Percentiles rank a stretch among this genome's conserved stretches.
Conservation (phyloP, 2,797 vertebrate genomes). For the Liasis olivaceus region DNA sequence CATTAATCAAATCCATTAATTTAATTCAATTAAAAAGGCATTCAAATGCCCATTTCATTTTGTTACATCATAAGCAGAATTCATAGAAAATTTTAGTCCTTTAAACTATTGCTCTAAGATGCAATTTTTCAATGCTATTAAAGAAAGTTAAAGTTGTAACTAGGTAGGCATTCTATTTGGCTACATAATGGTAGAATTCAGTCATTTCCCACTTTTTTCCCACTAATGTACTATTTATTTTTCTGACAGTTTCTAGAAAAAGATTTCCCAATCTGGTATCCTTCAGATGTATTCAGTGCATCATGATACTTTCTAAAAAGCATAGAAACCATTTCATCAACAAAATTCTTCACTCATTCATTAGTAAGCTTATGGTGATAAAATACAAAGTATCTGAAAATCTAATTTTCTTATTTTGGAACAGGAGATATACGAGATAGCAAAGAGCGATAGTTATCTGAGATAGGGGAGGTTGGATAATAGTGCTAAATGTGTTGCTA, state of each 20-base stretch:
- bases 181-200: neutral
- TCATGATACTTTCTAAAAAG: conserved; percentile 51
- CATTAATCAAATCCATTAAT: neutral
- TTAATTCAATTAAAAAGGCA: neutral
- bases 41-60: neutral
- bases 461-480: conserved; percentile 45
- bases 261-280: conserved; percentile 47
- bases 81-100: neutral
- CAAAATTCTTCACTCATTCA: conserved; percentile 46
- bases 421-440: conserved; percentile 46
- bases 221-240: conserved; percentile 51
- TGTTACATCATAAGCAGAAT: neutral
- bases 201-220: conserved; percentile 35
- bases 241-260: conserved; percentile 56
- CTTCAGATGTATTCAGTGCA: neutral
- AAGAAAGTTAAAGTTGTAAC: neutral
- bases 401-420: conserved; percentile 46
- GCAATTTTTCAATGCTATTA: neutral
- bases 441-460: conserved; percentile 51
- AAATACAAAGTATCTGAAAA: conserved; percentile 35
- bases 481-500: conserved; percentile 68
- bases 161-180: neutral
- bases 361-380: conserved; percentile 57
- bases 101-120: neutral
- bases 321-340: conserved; percentile 60